Evolutionary conservation across 1,140 invertebrate species (phyloP).

Genomic region (Drosophila ironensis): DNA sequence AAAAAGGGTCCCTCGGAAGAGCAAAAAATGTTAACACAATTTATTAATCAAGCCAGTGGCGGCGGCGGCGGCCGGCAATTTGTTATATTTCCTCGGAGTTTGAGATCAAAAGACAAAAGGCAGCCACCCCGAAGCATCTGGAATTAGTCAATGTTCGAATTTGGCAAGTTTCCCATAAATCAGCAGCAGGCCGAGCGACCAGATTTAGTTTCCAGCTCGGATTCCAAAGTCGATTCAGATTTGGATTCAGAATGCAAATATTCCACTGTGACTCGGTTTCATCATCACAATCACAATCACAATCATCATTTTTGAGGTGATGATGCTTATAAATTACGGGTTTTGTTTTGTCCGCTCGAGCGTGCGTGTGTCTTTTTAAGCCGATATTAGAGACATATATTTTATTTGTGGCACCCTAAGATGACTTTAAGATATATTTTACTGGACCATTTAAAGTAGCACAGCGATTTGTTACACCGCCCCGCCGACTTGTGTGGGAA

Average conservation of each 20-base stretch:
- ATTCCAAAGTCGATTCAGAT: too few relatives aligned
- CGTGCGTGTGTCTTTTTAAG: slow-evolving; percentile 40
- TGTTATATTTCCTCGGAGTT: slow-evolving; percentile 52
- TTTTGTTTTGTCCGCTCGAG: not conserved
- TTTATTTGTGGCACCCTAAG: slow-evolving; percentile 57
- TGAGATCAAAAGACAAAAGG: slow-evolving; percentile 20
- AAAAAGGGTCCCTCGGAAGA: not conserved
- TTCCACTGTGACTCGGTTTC: not conserved
- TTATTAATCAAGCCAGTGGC: slow-evolving; percentile 35
- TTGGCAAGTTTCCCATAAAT: slow-evolving; percentile 71
- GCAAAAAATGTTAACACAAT: slow-evolving; percentile 13
- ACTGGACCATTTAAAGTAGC: slow-evolving; percentile 66
- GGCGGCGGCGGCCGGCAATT: slow-evolving; percentile 37
- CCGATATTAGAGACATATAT: slow-evolving; percentile 59
- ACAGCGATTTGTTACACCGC: slow-evolving; percentile 62
- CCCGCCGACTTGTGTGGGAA: slow-evolving; percentile 39
- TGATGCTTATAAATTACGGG: slow-evolving; percentile 14
- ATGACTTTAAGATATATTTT: slow-evolving; percentile 66
- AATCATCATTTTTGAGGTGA: not conserved
- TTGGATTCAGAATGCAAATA: not conserved
- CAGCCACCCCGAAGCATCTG: slow-evolving; percentile 22
- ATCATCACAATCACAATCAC: not conserved
- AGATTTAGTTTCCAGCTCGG: slow-evolving; percentile 8
- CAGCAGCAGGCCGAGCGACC: slow-evolving; percentile 28
- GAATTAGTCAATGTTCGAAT: slow-evolving; percentile 74